Conservation (phyloP, 1,140 invertebrate genomes). For the Drosophila watanabei region DNA sequence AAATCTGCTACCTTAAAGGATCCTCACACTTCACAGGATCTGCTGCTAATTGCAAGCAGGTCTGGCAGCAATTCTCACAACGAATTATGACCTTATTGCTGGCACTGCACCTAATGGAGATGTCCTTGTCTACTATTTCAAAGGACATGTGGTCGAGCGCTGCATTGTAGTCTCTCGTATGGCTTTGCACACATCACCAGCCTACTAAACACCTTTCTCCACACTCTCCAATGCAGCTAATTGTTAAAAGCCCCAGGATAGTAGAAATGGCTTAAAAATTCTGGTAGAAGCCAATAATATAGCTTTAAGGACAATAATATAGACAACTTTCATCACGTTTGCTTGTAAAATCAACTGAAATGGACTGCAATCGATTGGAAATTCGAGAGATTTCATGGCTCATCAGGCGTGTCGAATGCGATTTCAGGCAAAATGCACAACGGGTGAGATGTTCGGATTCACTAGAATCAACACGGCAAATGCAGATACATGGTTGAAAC, state of each 20-base stretch:
- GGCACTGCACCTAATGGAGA: not conserved
- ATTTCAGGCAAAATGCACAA: conserved; percentile 22
- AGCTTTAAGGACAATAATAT: not conserved
- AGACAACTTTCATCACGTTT: not conserved
- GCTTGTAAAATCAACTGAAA: conserved; percentile 1
- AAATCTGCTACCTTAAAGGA: not conserved
- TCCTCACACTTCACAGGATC: not conserved
- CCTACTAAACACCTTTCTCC: not conserved
- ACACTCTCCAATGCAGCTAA: no score
- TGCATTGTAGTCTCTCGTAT: not conserved
- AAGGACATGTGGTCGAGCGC: not conserved
- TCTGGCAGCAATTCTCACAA: not conserved
- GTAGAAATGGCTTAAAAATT: not conserved
- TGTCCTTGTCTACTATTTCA: not conserved
- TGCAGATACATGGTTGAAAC: conserved; percentile 7
- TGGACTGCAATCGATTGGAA: conserved; percentile 6
- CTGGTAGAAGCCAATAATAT: not conserved
- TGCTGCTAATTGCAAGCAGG: not conserved
- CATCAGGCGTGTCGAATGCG: conserved; percentile 25
- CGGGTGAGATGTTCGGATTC: conserved; percentile 3
- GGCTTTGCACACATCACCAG: not conserved
- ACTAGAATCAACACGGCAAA: conserved; percentile 1
- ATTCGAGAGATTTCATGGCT: conserved; percentile 28
- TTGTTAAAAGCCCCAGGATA: not conserved
- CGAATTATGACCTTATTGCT: not conserved